Evolutionary conservation across 2,113 vertebrate genomes (phyloP).

Genomic region (Platanista minor): DNA sequence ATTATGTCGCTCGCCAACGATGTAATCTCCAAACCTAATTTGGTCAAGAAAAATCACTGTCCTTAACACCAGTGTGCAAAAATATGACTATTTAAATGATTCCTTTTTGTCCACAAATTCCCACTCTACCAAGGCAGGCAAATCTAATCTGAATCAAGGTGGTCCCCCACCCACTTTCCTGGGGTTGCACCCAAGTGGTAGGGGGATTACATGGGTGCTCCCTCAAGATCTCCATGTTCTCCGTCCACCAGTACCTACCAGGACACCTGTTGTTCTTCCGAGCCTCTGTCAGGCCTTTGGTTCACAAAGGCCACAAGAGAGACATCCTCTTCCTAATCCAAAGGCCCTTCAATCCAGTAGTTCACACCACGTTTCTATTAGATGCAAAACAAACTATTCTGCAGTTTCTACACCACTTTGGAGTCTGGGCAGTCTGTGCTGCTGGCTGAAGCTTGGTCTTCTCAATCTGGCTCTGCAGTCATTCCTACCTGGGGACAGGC

Average conservation of each 20-base stretch:
- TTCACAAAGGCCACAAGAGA: neutral
- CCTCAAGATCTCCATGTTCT: neutral
- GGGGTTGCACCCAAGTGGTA: neutral
- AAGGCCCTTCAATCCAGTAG: neutral
- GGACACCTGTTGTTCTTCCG: neutral
- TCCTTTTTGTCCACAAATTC: neutral
- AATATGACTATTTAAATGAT: neutral
- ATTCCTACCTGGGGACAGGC: neutral
- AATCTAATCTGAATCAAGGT: neutral
- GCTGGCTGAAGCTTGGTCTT: neutral
- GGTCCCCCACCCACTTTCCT: neutral
- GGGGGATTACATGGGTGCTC: neutral
- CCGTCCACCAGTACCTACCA: neutral
- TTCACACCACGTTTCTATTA: neutral
- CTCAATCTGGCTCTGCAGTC: neutral
- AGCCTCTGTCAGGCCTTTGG: neutral
- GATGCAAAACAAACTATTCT: neutral
- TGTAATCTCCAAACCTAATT: neutral
- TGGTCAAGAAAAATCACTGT: neutral
- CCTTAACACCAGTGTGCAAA: neutral
- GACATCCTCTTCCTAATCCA: neutral
- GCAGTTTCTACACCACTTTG: neutral
- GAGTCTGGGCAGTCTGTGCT: neutral
- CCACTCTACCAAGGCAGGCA: neutral
- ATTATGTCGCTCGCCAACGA: neutral